Evolutionary conservation across 2,888 invertebrate genomes (phyloP).

Genomic region (Actias luna): DNA sequence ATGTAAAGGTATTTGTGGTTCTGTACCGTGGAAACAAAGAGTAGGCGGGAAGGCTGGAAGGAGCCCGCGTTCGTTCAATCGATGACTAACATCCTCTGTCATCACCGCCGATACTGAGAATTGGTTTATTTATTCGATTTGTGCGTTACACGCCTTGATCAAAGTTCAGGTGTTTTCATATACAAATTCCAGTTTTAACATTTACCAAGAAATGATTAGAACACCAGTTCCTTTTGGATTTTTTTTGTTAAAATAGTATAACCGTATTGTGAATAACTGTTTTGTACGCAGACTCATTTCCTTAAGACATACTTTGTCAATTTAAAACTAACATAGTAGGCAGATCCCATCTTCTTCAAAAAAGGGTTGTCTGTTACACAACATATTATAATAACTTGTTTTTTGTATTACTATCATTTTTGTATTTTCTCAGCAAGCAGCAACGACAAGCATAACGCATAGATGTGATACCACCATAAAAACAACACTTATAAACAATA

Average conservation of each 20-base stretch:
- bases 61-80: constrained; percentile 32
- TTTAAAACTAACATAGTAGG: too few species aligned
- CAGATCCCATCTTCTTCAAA: too few species aligned
- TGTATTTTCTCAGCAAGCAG: not conserved
- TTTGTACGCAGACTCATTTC: not conserved
- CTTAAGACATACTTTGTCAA: too few species aligned
- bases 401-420: not conserved
- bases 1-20: constrained; percentile 8
- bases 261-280: not conserved
- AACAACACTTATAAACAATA: not conserved
- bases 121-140: constrained; percentile 37
- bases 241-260: not conserved
- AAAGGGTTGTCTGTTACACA: too few species aligned
- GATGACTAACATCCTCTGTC: constrained; percentile 48
- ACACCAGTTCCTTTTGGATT: not conserved
- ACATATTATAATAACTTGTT: too few species aligned
- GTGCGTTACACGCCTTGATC: constrained; percentile 36
- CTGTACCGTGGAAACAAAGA: constrained; percentile 30
- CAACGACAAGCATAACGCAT: not conserved
- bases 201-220: constrained; percentile 31
- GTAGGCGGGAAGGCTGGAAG: constrained; percentile 35
- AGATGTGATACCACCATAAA: not conserved
- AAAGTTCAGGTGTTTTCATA: constrained; percentile 30
- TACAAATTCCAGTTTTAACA: constrained; percentile 18
- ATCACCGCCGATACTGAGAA: constrained; percentile 43